Evolutionary conservation across 2,797 vertebrate species (phyloP).

Genomic region (Darevskia nairensis): DNA sequence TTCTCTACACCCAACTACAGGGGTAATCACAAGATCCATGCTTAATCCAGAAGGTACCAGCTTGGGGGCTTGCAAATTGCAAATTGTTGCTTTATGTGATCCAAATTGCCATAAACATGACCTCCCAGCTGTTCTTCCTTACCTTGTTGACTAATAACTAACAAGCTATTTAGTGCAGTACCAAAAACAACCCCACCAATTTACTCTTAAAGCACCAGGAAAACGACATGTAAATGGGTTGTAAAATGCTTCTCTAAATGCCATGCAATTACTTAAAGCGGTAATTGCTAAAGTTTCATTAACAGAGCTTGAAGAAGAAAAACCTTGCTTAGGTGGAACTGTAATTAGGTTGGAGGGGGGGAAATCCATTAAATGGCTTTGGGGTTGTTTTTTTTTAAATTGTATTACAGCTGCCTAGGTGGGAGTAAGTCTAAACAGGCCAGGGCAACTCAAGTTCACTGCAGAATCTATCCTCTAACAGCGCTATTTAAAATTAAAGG

Average conservation of each 20-base stretch:
- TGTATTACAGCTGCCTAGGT: background rate
- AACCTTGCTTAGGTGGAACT: conserved; percentile 50
- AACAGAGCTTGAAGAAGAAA: conserved; percentile 59
- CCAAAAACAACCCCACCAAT: conserved; percentile 70
- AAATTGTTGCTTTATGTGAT: conserved; percentile 48
- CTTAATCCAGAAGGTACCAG: conserved; percentile 47
- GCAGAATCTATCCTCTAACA: conserved; percentile 1
- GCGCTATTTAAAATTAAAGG: background rate
- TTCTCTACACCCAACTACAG: background rate
- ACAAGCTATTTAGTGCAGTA: conserved; percentile 75
- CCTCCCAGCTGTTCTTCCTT: conserved; percentile 66
- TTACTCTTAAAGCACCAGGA: conserved; percentile 71
- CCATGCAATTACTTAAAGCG: conserved; percentile 74
- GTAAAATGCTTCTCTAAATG: conserved; percentile 77
- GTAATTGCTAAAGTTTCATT: conserved; percentile 75
- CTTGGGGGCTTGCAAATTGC: conserved; percentile 53
- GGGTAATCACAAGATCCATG: conserved; percentile 59
- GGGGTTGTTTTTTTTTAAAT: conserved; percentile 11
- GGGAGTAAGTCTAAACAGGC: conserved; percentile 36
- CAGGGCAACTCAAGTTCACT: conserved; percentile 16
- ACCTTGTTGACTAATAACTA: conserved; percentile 78
- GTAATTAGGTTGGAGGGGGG: conserved; percentile 45
- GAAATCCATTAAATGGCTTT: conserved; percentile 57
- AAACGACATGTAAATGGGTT: conserved; percentile 76
- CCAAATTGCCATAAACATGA: conserved; percentile 64